Conservation (phyloP, 2,113 vertebrate species). For the Agapornis roseicollis region DNA sequence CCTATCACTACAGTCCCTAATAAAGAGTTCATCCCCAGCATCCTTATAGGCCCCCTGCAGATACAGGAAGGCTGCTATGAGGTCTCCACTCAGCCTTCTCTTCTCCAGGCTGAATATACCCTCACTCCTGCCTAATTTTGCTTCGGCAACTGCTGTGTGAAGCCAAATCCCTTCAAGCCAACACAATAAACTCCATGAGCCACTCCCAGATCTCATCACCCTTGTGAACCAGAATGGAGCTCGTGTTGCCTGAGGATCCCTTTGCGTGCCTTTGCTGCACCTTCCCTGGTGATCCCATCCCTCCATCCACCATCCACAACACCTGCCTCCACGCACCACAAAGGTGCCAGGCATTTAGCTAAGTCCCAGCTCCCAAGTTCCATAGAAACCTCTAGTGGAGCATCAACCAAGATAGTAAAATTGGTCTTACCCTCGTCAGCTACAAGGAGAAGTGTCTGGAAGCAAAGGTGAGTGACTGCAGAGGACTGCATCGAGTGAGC, state of each 20-base stretch:
- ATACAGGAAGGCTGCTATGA: too few species aligned
- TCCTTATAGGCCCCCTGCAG: too few species aligned
- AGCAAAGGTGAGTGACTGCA: fast-evolving
- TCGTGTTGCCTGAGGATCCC: fast-evolving
- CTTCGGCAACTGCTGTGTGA: not conserved
- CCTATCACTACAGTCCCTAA: too few species aligned
- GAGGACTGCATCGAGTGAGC: not conserved
- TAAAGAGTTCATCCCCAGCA: too few species aligned
- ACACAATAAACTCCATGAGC: fast-evolving
- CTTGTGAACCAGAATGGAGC: not conserved
- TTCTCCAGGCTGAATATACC: too few species aligned
- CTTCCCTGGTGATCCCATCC: fast-evolving
- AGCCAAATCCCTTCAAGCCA: not conserved
- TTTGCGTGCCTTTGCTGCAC: fast-evolving
- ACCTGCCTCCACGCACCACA: not conserved
- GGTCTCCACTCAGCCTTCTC: too few species aligned
- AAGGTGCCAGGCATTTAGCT: not conserved
- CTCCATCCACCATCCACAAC: fast-evolving
- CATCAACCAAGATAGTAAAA: fast-evolving
- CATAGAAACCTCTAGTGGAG: not conserved
- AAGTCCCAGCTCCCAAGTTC: not conserved
- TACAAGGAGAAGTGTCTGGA: not conserved
- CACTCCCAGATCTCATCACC: not conserved
- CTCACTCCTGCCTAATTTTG: fast-evolving
- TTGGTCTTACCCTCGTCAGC: not conserved